Percentiles rank a stretch among this genome's conserved stretches.
Evolutionary conservation across 1,140 invertebrate genomes (phyloP).

Genomic region (Polyergus mexicanus): DNA sequence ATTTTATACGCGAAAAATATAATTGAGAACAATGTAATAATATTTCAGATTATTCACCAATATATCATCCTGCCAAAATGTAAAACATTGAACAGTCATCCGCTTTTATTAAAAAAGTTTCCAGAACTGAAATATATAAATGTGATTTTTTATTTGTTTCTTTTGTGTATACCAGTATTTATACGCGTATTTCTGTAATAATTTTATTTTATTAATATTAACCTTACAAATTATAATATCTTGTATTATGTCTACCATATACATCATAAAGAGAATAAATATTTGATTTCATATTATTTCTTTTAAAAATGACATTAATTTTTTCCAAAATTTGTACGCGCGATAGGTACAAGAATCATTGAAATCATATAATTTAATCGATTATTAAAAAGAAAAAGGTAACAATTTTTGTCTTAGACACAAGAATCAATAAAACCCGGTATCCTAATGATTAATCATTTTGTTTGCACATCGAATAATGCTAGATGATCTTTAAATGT

Average conservation of each 20-base stretch:
- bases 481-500: not conserved
- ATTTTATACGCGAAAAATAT: not conserved
- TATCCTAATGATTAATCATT: too few species aligned
- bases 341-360: too few species aligned
- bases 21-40: slow-evolving; percentile 38
- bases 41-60: not conserved
- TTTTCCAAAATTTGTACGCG: not conserved
- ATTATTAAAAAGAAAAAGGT: not conserved
- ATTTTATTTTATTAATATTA: not conserved
- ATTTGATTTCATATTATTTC: not conserved
- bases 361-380: not conserved
- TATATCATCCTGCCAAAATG: slow-evolving; percentile 13
- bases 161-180: not conserved
- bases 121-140: not conserved
- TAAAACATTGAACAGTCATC: not conserved
- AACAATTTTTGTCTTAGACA: slow-evolving; percentile 2
- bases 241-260: not conserved
- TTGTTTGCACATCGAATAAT: not conserved
- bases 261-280: not conserved
- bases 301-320: not conserved
- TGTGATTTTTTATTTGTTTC: not conserved
- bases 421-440: not conserved
- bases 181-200: not conserved
- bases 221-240: not conserved
- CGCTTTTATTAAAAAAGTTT: slow-evolving; percentile 6